These are phyloP conservation scores for Eristalis tenax DNA, from an alignment of 2,888 invertebrate genomes.

Conservation along the genomic window DNA sequence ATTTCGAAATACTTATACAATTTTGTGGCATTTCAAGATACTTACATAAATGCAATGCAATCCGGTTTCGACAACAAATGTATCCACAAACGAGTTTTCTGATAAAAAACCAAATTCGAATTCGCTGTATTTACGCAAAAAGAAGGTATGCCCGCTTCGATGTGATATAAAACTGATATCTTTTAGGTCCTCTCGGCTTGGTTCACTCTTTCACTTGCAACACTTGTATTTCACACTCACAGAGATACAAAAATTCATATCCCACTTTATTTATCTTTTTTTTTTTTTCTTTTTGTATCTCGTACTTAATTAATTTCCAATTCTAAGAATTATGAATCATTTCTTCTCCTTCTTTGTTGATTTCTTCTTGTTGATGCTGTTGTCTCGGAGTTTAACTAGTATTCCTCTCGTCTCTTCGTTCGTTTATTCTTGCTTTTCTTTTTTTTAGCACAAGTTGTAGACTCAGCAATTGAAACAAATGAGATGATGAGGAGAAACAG, in stretches of 20 bases:
- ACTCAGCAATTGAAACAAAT: slow-evolving; percentile 24
- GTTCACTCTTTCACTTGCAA: not conserved
- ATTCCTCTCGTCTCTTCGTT: not conserved
- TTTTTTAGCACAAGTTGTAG: slow-evolving; percentile 9
- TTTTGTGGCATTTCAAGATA: not conserved
- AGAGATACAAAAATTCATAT: slow-evolving; percentile 5
- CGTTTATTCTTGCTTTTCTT: not conserved
- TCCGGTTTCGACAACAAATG: slow-evolving; percentile 28
- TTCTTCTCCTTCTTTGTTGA: slow-evolving; percentile 22
- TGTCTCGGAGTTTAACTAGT: not conserved
- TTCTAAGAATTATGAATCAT: slow-evolving; percentile 62
- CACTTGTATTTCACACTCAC: not conserved
- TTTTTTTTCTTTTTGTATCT: slow-evolving; percentile 27
- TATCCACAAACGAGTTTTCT: slow-evolving; percentile 57
- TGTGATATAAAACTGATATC: not conserved
- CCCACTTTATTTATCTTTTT: not conserved
- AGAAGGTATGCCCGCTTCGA: not conserved
- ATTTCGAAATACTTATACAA: not conserved
- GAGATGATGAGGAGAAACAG: not conserved
- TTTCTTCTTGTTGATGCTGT: not conserved
- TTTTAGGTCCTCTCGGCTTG: not conserved
- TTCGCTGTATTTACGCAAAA: not conserved
- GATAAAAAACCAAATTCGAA: not conserved
- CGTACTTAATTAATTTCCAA: slow-evolving; percentile 50
- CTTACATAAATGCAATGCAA: slow-evolving; percentile 63